Evolutionary conservation across 2,113 vertebrate species (phyloP).

Genomic region (Nestor notabilis): DNA sequence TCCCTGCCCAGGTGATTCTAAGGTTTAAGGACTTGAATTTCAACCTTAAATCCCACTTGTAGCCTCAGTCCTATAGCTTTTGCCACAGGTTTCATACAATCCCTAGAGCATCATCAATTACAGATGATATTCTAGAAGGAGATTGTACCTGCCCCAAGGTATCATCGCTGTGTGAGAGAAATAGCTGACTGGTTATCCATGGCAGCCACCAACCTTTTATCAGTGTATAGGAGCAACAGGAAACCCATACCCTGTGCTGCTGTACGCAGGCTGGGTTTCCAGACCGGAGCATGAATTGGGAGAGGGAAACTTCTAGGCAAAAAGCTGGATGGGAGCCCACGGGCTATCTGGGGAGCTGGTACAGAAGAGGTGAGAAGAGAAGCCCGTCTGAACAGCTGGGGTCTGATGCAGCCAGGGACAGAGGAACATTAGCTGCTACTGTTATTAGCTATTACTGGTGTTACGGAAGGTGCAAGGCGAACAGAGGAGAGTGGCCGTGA

Average conservation of each 20-base stretch:
- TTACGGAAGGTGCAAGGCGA: not conserved
- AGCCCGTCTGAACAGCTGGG: not conserved
- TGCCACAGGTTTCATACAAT: not conserved
- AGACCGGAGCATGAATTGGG: not conserved
- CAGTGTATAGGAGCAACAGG: not conserved
- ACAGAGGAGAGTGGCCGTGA: not conserved
- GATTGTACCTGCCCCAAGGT: not conserved
- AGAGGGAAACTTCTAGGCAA: not conserved
- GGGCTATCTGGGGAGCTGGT: not conserved
- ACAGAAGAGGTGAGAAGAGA: not conserved
- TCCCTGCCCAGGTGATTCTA: not conserved
- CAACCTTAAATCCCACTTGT: not conserved
- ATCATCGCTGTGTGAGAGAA: not conserved
- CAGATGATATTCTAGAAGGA: not conserved
- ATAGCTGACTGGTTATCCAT: not conserved
- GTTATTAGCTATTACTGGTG: not conserved
- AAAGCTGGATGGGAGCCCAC: not conserved
- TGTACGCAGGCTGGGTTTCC: not conserved
- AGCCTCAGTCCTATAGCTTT: not conserved
- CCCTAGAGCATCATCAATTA: not conserved
- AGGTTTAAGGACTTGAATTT: not conserved
- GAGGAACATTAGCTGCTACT: not conserved
- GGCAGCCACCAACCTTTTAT: not conserved
- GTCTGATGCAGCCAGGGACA: not conserved
- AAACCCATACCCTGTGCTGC: not conserved